A percentile compares a stretch with the other conserved stretches of the same genome.
Evolutionary conservation across 1,140 invertebrate species (phyloP).

Genomic region (Cheumatopsyche charites): DNA sequence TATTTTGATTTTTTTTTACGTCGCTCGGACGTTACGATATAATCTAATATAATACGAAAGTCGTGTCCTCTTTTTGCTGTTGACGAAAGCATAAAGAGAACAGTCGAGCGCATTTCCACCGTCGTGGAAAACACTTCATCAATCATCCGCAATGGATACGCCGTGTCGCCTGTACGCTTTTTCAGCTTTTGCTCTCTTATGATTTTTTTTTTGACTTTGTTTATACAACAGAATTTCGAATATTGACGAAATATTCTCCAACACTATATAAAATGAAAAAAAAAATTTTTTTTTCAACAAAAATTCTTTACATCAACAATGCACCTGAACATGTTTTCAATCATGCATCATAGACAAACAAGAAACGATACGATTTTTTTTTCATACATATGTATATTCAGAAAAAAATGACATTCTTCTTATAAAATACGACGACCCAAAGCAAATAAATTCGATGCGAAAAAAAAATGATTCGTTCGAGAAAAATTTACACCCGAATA

Average conservation of each 20-base stretch:
- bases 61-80: background rate
- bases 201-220: background rate
- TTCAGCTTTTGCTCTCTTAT: slow-evolving; percentile 1
- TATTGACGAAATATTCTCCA: background rate
- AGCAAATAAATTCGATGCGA: background rate
- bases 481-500: background rate
- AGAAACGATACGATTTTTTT: no score
- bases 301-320: no score
- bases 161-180: background rate
- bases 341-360: no score
- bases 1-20: slow-evolving; percentile 3
- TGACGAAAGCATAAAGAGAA: background rate
- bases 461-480: background rate
- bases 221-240: background rate
- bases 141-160: slow-evolving; percentile 14
- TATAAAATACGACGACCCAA: background rate
- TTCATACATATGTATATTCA: no score
- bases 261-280: background rate
- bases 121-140: slow-evolving; percentile 22
- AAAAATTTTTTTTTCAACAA: no score
- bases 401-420: no score
- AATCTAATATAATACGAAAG: background rate
- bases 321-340: no score
- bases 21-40: background rate
- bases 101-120: slow-evolving; percentile 20